These are phyloP conservation scores for Tachycineta bicolor DNA, from an alignment of 2,113 vertebrate species.

Conservation along the genomic window DNA sequence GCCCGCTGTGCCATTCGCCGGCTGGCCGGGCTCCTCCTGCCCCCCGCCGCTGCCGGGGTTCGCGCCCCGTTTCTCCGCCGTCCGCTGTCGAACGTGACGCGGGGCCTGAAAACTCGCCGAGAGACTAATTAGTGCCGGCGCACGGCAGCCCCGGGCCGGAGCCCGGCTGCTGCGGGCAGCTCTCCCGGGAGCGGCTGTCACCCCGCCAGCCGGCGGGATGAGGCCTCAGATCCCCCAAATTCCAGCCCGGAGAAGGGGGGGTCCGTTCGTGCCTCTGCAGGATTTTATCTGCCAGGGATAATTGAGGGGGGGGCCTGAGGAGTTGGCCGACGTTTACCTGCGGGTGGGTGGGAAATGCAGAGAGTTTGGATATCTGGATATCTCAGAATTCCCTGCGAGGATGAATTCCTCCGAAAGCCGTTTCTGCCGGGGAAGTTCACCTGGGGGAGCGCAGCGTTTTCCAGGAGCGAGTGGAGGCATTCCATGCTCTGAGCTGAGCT, in stretches of 20 bases:
- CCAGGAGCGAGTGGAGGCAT: not conserved
- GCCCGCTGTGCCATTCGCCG: rapidly evolving
- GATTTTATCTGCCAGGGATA: no score
- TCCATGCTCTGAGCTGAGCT: not conserved
- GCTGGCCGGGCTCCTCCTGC: not conserved
- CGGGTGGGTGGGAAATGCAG: constrained; percentile 56
- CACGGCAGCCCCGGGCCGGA: constrained; percentile 64
- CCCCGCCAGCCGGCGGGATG: no score
- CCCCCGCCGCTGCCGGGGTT: not conserved
- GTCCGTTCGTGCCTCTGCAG: no score
- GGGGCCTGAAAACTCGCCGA: constrained; percentile 75
- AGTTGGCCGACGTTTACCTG: constrained; percentile 55
- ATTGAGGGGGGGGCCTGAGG: no score
- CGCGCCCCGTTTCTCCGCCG: not conserved
- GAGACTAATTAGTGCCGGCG: constrained; percentile 83
- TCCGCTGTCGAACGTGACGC: constrained; percentile 73
- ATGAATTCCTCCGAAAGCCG: not conserved
- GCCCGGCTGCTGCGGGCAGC: constrained; percentile 26
- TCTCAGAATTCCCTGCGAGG: constrained; percentile 45
- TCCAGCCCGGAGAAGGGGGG: no score
- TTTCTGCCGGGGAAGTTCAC: not conserved
- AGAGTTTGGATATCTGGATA: constrained; percentile 50
- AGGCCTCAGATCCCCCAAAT: no score
- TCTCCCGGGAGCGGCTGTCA: not conserved
- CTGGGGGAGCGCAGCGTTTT: not conserved